Conservation (phyloP, 2,888 invertebrate species). For the Malthinus flaveolus region DNA sequence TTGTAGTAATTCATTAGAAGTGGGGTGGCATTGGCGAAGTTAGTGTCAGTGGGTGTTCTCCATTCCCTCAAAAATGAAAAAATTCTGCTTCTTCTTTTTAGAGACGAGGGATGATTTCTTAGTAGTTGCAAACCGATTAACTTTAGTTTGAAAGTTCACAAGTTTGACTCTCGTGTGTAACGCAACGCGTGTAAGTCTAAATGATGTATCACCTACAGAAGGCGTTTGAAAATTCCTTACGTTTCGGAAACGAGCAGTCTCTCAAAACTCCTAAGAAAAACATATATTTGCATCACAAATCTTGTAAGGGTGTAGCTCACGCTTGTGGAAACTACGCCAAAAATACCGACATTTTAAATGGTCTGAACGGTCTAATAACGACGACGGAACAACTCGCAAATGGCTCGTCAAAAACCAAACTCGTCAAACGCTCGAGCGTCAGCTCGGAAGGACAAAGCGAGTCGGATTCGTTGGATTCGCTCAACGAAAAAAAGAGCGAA, state of each 20-base stretch:
- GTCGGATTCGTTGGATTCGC: constrained; percentile 64
- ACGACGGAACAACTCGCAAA: neutral
- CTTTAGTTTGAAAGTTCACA: constrained; percentile 1
- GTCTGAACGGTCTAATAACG: neutral
- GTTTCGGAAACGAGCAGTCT: constrained; percentile 58
- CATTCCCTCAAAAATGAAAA: no score
- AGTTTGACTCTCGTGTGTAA: no score
- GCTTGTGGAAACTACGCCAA: constrained; percentile 66
- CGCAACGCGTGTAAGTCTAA: neutral
- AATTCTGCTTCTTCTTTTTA: no score
- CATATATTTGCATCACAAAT: constrained; percentile 65
- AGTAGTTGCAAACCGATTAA: no score
- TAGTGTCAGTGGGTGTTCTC: no score
- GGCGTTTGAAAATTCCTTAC: constrained; percentile 63
- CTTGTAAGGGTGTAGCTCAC: constrained; percentile 77
- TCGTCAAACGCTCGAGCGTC: constrained; percentile 56
- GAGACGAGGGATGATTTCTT: neutral
- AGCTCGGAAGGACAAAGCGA: constrained; percentile 69
- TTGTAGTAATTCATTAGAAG: no score
- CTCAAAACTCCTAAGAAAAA: constrained; percentile 59
- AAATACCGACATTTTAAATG: constrained; percentile 28
- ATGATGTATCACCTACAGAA: constrained; percentile 60
- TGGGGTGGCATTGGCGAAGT: no score
- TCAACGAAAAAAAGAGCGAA: constrained; percentile 27
- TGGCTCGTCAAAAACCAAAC: constrained; percentile 7